phyloP scores from a whole-genome alignment of 1,140 invertebrate genomes.

The Galleria mellonella region DNA sequence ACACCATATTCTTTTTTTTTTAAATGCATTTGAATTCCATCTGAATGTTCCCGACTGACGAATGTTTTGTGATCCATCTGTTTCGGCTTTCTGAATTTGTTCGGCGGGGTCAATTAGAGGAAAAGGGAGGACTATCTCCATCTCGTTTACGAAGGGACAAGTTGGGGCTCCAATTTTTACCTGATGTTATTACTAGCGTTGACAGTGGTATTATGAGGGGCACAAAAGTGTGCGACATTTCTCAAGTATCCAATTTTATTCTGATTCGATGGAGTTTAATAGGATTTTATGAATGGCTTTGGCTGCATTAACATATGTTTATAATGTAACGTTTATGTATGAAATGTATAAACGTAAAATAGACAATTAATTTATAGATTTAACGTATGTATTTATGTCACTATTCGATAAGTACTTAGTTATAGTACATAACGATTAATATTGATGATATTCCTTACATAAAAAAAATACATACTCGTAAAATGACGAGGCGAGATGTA shows the following conservation, averaged over 20 bases:
- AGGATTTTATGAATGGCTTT: conserved; percentile 20
- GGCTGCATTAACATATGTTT: too few relatives aligned
- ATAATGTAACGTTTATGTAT: too few relatives aligned
- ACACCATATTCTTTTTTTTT: conserved; percentile 44
- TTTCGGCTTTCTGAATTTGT: conserved; percentile 26
- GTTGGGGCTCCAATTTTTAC: conserved; percentile 60
- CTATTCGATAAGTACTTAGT: too few relatives aligned
- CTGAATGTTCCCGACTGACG: conserved; percentile 38
- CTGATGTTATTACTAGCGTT: conserved; percentile 60
- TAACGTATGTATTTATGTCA: too few relatives aligned
- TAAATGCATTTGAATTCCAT: conserved; percentile 23
- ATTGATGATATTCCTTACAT: too few relatives aligned
- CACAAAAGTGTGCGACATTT: conserved; percentile 29
- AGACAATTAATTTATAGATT: too few relatives aligned
- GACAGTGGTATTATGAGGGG: conserved; percentile 52
- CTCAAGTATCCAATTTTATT: conserved; percentile 28
- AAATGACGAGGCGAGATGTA: neutral
- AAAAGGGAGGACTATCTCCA: conserved; percentile 35
- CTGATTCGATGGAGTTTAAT: conserved; percentile 18
- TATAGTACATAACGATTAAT: too few relatives aligned
- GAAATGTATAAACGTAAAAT: too few relatives aligned
- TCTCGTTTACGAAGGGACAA: conserved; percentile 41
- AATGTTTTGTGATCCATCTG: conserved; percentile 30
- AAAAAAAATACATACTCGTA: too few relatives aligned
- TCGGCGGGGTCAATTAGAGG: conserved; percentile 47